Conservation (phyloP, 2,797 vertebrate genomes). For the Lophius americanus region DNA sequence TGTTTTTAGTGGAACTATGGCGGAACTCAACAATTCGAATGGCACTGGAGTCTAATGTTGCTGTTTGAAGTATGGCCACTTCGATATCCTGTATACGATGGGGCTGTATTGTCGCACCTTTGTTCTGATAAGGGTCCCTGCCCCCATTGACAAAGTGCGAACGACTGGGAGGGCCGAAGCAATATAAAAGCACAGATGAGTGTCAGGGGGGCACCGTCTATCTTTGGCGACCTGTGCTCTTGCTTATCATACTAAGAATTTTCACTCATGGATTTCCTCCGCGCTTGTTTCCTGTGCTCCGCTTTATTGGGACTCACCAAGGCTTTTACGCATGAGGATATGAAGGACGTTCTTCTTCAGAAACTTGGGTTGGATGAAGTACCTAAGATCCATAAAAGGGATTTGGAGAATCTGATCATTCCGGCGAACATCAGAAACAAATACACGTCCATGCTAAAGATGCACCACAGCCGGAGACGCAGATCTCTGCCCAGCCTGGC, state of each 20-base stretch:
- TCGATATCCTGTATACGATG: slow-evolving; percentile 80
- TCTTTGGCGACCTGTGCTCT: slow-evolving; percentile 48
- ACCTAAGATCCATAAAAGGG: slow-evolving; percentile 84
- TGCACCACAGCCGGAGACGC: slow-evolving; percentile 77
- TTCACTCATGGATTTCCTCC: slow-evolving; percentile 73
- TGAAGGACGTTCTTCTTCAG: slow-evolving; percentile 85
- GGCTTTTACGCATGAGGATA: slow-evolving; percentile 82
- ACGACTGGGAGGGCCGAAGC: slow-evolving; percentile 72
- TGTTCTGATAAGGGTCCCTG: slow-evolving; percentile 80
- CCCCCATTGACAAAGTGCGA: slow-evolving; percentile 80
- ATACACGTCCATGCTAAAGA: slow-evolving; percentile 87
- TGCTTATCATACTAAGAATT: slow-evolving; percentile 17
- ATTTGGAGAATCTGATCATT: slow-evolving; percentile 86
- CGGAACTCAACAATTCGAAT: slow-evolving; percentile 48
- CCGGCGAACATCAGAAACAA: slow-evolving; percentile 86
- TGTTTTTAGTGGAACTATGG: slow-evolving; percentile 36
- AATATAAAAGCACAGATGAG: slow-evolving; percentile 75
- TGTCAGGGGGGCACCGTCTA: slow-evolving; percentile 60
- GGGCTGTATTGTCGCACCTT: slow-evolving; percentile 81
- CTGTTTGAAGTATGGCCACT: slow-evolving; percentile 83
- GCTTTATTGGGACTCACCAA: slow-evolving; percentile 48
- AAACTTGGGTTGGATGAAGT: slow-evolving; percentile 84
- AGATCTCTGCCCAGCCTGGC: slow-evolving; percentile 88
- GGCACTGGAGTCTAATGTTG: slow-evolving; percentile 67
- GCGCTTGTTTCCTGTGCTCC: slow-evolving; percentile 66